Percentiles rank a stretch among this genome's conserved stretches.
These are phyloP conservation scores for Sapayoa aenigma DNA, from an alignment of 2,113 vertebrate genomes.

Conservation along the genomic window DNA sequence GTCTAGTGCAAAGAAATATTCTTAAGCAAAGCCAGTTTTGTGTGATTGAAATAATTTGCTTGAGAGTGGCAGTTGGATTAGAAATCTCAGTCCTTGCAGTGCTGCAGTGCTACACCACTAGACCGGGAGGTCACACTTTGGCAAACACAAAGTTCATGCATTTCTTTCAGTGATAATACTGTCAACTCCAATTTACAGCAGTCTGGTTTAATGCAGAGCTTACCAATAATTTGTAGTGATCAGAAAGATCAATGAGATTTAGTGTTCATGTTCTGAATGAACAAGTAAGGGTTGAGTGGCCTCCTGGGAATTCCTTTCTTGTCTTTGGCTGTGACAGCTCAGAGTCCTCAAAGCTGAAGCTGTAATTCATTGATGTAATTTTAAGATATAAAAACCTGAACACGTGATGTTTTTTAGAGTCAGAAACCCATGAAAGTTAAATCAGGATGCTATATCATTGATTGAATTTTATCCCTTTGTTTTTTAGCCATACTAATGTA, in stretches of 20 bases:
- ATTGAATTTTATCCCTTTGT: not conserved
- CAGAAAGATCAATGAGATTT: slow-evolving; percentile 65
- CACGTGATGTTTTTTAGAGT: not conserved
- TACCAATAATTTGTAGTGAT: slow-evolving; percentile 72
- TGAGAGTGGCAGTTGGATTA: not conserved
- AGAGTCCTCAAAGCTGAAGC: not conserved
- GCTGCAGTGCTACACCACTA: not conserved
- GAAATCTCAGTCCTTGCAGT: not conserved
- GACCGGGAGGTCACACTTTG: not conserved
- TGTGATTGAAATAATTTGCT: not conserved
- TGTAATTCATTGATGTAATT: not conserved
- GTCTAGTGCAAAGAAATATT: not conserved
- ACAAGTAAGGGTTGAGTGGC: slow-evolving; percentile 8
- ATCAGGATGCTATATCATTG: not conserved
- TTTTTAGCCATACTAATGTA: not conserved
- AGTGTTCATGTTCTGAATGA: slow-evolving; percentile 39
- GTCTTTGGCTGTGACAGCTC: not conserved
- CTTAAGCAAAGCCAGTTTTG: not conserved
- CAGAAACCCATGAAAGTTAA: not conserved
- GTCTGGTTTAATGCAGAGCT: slow-evolving; percentile 49
- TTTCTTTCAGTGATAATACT: slow-evolving; percentile 57
- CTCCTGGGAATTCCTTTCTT: not conserved
- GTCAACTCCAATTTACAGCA: slow-evolving; percentile 61
- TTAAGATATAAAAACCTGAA: not conserved
- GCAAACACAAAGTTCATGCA: slow-evolving; percentile 3